These are phyloP conservation scores for Anhinga anhinga DNA, from an alignment of 2,113 vertebrate species.

Conservation along the genomic window DNA sequence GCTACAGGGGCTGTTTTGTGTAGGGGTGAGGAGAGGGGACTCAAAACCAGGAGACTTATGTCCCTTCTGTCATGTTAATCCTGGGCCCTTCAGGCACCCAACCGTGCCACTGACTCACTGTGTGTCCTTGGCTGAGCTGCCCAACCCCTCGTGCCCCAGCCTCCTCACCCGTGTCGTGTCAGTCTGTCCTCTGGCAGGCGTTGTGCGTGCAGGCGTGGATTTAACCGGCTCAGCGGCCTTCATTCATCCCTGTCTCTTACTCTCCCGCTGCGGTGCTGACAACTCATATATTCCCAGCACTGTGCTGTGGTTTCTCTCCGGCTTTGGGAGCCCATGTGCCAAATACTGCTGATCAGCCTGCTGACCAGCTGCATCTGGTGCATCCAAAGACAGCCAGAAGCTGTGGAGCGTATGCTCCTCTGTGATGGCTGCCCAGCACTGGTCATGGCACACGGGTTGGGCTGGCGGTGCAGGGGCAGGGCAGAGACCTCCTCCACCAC, in stretches of 20 bases:
- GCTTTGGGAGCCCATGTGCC: conserved; percentile 18
- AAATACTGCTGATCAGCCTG: conserved; percentile 35
- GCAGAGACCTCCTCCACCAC: not conserved
- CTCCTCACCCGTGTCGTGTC: not conserved
- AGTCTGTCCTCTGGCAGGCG: not conserved
- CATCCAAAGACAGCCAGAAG: not conserved
- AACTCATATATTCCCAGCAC: conserved; percentile 29
- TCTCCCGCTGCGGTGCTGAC: conserved; percentile 25
- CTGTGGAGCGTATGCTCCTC: not conserved
- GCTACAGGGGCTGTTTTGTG: not conserved
- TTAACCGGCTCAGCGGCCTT: not conserved
- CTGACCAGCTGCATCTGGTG: conserved; percentile 49
- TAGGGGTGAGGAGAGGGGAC: not conserved
- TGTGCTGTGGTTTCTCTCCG: conserved; percentile 11
- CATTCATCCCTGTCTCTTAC: not conserved
- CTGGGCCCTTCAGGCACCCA: not conserved
- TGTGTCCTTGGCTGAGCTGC: not conserved
- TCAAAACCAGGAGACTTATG: not conserved
- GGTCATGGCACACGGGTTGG: rapidly evolving
- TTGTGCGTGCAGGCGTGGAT: not conserved
- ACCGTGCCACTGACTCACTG: rapidly evolving
- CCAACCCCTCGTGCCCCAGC: not conserved
- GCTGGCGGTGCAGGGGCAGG: not conserved
- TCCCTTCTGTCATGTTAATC: not conserved
- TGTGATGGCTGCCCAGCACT: rapidly evolving